Base-by-base conservation (phyloP, 2,113 vertebrate species). In the Platysteira castanea region DNA sequence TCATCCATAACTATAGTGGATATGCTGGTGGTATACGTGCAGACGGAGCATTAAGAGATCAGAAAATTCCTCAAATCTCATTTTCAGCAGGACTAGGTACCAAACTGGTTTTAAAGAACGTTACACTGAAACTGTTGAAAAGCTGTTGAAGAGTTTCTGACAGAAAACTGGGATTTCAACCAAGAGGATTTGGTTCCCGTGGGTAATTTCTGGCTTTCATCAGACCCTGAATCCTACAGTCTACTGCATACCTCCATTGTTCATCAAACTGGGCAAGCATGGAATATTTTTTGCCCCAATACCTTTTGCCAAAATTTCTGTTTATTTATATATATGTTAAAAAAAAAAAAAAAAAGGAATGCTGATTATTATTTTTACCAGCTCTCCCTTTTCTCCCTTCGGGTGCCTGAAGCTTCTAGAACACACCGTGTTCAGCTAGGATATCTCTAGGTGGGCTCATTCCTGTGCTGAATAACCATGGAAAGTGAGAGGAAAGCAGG, bases 141-240 rank as follows among this genome's bases (percentile, higher is more conserved):
- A 74, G 67, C 59, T 70, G 23, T 56, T 95, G 64, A 67, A 90
- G 63, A 61, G 10, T 18, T 65, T 89, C 35, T 90, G 79, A 81
- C 68, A 89, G 80, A 92, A 83, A 86, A 70, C 35, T 90, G 86
- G 73, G 83, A 81, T 89, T 90, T 89, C 52, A 84, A 81, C 64
- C 73, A 87, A 84, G 52, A 84, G 42, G 54, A 57, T 80, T 90
- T 88, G 11, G 11, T 90, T 93, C 86, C 74, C 7, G 3, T 80
- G 73, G 11, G 52, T 95, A 84, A 92, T 63, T 90, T 92, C 90
- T 93, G 83, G 35, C 80, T 96, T 95, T 94, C 71, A 86, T 92
- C 83, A 90, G 70, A 27, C 35, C 39, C 67, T 88, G 83, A 89
- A 89, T 93, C 54, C 47, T 59, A 27, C 17, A 70, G 68, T 35